A percentile compares a stretch with the other conserved stretches of the same genome.
phyloP scores from a whole-genome alignment of 2,888 invertebrate species.

The Aphodius granarius region DNA sequence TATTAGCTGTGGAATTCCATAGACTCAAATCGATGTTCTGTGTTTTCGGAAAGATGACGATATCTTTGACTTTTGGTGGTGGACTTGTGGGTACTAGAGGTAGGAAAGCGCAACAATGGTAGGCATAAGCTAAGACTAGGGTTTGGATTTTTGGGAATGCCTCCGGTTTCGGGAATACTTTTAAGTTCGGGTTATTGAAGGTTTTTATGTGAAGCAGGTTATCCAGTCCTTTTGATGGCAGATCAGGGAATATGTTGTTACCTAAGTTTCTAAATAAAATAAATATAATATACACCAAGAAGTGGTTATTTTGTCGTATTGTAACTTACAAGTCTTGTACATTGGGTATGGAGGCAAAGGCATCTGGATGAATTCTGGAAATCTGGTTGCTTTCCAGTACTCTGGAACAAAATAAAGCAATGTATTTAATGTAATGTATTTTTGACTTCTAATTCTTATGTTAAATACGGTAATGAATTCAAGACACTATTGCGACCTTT shows the following conservation, averaged over 20 bases:
- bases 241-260: conserved; percentile 80
- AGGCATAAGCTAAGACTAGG: conserved; percentile 88
- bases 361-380: conserved; percentile 79
- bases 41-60: conserved; percentile 70
- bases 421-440: too few species aligned
- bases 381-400: conserved; percentile 88
- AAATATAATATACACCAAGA: background rate
- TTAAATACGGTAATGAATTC: too few species aligned
- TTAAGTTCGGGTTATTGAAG: conserved; percentile 86
- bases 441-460: too few species aligned
- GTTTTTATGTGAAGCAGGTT: conserved; percentile 84
- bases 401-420: conserved; percentile 57
- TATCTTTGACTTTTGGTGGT: conserved; percentile 62
- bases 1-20: conserved; percentile 67
- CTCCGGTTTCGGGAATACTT: conserved; percentile 85
- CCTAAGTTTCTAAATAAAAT: conserved; percentile 75
- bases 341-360: conserved; percentile 76
- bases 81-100: conserved; percentile 62
- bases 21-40: conserved; percentile 72
- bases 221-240: conserved; percentile 82
- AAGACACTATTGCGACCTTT: too few species aligned
- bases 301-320: background rate
- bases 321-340: conserved; percentile 84
- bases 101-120: conserved; percentile 93
- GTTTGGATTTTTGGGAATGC: conserved; percentile 85